phyloP scores from a whole-genome alignment of 2,797 vertebrate species.

The Leptoclinus maculatus region DNA sequence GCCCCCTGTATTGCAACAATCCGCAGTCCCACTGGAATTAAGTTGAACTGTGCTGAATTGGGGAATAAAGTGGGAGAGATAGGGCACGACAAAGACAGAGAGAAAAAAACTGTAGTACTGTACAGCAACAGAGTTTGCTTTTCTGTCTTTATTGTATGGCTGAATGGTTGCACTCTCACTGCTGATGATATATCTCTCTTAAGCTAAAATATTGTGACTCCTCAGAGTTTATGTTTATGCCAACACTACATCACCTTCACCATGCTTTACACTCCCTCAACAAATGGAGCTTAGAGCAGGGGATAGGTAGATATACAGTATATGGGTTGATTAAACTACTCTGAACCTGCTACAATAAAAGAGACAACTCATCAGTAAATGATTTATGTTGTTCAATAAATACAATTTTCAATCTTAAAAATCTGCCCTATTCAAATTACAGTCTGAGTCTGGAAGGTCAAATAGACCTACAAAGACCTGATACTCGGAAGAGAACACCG shows the following conservation, averaged over 20 bases:
- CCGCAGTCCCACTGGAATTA: slow-evolving; percentile 98
- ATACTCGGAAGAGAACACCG: slow-evolving; percentile 15
- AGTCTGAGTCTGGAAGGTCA: slow-evolving; percentile 27
- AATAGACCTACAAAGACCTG: slow-evolving; percentile 12
- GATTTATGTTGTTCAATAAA: slow-evolving; percentile 7
- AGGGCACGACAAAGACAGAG: slow-evolving; percentile 32
- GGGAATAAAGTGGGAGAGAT: slow-evolving; percentile 60
- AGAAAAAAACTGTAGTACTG: slow-evolving; percentile 10
- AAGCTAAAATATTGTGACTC: slow-evolving; percentile 50
- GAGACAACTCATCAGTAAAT: background rate
- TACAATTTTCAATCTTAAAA: background rate
- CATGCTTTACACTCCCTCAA: slow-evolving; percentile 34
- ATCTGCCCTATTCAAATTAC: background rate
- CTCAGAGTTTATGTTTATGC: slow-evolving; percentile 57
- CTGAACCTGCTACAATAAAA: slow-evolving; percentile 3
- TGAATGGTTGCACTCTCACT: slow-evolving; percentile 35
- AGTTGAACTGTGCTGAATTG: slow-evolving; percentile 96
- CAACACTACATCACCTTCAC: slow-evolving; percentile 65
- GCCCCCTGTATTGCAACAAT: slow-evolving; percentile 99
- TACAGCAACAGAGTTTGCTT: slow-evolving; percentile 18
- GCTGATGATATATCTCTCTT: slow-evolving; percentile 33
- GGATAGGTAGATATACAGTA: background rate
- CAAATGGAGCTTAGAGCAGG: slow-evolving; percentile 17
- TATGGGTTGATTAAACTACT: slow-evolving; percentile 4
- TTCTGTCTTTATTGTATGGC: slow-evolving; percentile 35